Evolutionary conservation across 2,888 invertebrate genomes (phyloP).

Genomic region (Craniophora ligustri): DNA sequence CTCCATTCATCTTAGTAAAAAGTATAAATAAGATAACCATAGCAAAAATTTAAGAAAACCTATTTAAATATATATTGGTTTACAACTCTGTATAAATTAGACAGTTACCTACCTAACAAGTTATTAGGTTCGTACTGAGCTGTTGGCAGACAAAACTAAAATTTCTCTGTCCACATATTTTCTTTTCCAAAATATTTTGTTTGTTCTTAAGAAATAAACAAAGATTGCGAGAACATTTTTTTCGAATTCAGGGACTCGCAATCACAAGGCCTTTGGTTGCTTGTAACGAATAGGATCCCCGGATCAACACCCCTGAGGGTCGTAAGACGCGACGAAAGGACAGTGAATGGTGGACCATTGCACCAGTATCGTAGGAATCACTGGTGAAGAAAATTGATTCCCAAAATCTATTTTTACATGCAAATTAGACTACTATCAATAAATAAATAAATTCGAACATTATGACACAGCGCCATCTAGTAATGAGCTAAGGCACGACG

Average conservation of each 20-base stretch:
- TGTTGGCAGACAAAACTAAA: not conserved
- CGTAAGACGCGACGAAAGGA: slow-evolving; percentile 21
- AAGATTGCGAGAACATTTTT: slow-evolving; percentile 13
- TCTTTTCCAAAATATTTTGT: not conserved
- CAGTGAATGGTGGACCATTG: slow-evolving; percentile 14
- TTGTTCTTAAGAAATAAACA: slow-evolving; percentile 3
- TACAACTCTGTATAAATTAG: too few relatives aligned
- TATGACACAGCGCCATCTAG: too few relatives aligned
- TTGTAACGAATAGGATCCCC: slow-evolving; percentile 24
- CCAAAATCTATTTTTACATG: slow-evolving; percentile 29
- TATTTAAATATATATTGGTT: too few relatives aligned
- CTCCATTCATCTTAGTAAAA: too few relatives aligned
- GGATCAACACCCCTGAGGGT: slow-evolving; percentile 21
- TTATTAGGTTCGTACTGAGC: not conserved
- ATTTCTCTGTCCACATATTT: not conserved
- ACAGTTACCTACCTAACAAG: too few relatives aligned
- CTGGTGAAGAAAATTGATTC: slow-evolving; percentile 13
- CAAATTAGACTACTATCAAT: too few relatives aligned
- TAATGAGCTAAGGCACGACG: too few relatives aligned
- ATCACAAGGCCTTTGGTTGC: slow-evolving; percentile 24
- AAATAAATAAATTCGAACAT: too few relatives aligned
- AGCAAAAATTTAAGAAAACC: too few relatives aligned
- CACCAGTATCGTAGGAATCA: not conserved
- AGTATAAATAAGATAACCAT: too few relatives aligned
- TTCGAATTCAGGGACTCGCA: slow-evolving; percentile 7